A percentile compares a stretch with the other conserved stretches of the same genome.
Evolutionary conservation across 2,797 vertebrate species (phyloP).

Genomic region (Gadopsis marmoratus): DNA sequence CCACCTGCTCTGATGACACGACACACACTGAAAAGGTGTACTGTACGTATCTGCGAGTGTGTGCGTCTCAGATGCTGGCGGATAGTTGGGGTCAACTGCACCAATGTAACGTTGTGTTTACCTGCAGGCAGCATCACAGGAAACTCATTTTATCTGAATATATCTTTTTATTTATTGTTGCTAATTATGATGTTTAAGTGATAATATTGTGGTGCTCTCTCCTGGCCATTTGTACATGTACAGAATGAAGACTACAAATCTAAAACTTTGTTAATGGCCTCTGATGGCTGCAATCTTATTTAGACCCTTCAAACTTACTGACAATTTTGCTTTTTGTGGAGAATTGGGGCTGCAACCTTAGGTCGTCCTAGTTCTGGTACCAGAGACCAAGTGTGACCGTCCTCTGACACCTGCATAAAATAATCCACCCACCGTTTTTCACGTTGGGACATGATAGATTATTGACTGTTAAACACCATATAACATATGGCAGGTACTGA

Average conservation of each 20-base stretch:
- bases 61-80: background rate
- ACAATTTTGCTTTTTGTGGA: background rate
- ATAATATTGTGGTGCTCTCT: background rate
- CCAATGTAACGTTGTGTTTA: slow-evolving; percentile 1
- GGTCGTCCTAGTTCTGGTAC: too few species aligned
- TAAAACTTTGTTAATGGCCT: background rate
- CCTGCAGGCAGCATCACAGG: background rate
- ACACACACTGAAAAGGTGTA: slow-evolving; percentile 42
- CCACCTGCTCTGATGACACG: slow-evolving; percentile 91
- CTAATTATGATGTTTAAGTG: background rate
- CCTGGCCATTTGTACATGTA: background rate
- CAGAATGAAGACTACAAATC: background rate
- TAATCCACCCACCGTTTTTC: background rate
- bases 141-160: background rate
- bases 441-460: background rate
- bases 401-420: background rate
- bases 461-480: background rate
- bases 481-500: background rate
- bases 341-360: background rate
- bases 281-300: background rate
- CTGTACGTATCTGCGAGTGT: slow-evolving; percentile 9
- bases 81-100: background rate
- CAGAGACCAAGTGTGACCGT: background rate
- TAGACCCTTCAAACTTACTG: background rate
- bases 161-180: background rate